Evolutionary conservation across 2,797 vertebrate species (phyloP).

Genomic region (Fringilla coelebs): DNA sequence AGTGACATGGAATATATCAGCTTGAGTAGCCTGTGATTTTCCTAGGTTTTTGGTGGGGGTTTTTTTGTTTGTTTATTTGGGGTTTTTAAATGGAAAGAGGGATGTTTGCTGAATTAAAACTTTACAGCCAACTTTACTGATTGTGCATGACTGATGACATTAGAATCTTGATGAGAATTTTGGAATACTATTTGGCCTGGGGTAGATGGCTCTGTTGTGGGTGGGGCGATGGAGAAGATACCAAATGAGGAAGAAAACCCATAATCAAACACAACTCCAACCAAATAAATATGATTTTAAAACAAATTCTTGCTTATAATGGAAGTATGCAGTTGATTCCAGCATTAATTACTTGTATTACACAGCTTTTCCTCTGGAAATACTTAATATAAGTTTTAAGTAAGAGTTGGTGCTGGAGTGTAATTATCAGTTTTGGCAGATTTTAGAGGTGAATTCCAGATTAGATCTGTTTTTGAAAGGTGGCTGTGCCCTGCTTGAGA

Average conservation of each 20-base stretch:
- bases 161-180: not conserved
- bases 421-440: not conserved
- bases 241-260: not conserved
- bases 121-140: not conserved
- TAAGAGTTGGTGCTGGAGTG: not conserved
- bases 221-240: not conserved
- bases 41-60: accelerated
- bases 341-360: not conserved
- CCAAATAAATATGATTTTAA: not conserved
- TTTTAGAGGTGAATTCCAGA: not conserved
- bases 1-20: not conserved
- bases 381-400: not conserved
- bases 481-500: not conserved
- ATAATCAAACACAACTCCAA: not conserved
- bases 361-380: not conserved
- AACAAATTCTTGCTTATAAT: accelerated
- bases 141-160: not conserved
- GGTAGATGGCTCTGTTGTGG: accelerated
- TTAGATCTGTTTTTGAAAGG: not conserved
- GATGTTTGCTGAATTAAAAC: not conserved
- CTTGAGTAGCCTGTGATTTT: not conserved
- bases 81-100: not conserved
- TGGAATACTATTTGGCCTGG: not conserved
- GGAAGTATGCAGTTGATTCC: not conserved
- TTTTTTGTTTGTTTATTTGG: not conserved